A percentile compares a stretch with the other conserved stretches of the same genome.
These are phyloP conservation scores for Anolis sagrei DNA, from an alignment of 2,113 vertebrate species.

Conservation along the genomic window DNA sequence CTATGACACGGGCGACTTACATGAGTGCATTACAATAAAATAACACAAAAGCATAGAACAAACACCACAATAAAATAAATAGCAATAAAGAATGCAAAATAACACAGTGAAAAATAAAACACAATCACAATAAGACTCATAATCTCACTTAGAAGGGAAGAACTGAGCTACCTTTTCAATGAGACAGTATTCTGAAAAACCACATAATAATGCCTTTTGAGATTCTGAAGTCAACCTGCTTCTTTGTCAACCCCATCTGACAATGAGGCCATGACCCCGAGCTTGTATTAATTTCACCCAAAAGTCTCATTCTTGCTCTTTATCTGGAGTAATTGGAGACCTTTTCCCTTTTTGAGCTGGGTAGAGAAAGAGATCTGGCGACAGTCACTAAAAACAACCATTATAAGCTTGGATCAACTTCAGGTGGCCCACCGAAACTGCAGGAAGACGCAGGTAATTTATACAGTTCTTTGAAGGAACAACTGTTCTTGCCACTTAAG, in stretches of 20 bases:
- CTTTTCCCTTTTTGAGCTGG: not conserved
- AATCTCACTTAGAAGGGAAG: no score
- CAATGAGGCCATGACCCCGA: not conserved
- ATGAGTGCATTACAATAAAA: no score
- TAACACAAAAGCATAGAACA: no score
- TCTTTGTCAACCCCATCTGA: not conserved
- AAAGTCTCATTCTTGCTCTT: not conserved
- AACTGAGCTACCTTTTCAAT: not conserved
- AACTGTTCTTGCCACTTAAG: not conserved
- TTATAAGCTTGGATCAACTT: not conserved
- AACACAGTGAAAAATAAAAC: no score
- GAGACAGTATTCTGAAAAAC: not conserved
- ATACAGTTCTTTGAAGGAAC: not conserved
- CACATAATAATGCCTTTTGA: not conserved
- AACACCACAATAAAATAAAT: no score
- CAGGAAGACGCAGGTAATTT: not conserved
- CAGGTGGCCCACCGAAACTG: not conserved
- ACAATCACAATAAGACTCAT: no score
- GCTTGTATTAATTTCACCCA: not conserved
- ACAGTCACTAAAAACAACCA: not conserved
- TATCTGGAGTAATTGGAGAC: not conserved
- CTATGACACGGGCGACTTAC: no score
- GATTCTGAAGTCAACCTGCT: not conserved
- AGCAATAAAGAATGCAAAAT: no score
- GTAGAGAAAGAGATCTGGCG: not conserved